Evolutionary conservation across 2,888 invertebrate species (phyloP).

Genomic region (Lamproptera curius): DNA sequence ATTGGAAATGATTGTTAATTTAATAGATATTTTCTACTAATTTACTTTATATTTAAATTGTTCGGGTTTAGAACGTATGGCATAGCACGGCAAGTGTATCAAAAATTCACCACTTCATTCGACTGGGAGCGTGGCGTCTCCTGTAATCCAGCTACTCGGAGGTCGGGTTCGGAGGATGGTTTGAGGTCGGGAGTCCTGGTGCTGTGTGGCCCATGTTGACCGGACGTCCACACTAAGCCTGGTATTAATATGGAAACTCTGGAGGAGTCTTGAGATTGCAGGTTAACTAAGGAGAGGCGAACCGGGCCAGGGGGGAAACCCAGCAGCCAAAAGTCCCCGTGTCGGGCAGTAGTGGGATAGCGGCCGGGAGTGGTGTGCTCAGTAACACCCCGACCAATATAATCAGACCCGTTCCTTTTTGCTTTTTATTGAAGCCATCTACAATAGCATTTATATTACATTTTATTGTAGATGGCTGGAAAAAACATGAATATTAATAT

Average conservation of each 20-base stretch:
- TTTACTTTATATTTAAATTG: too few species aligned
- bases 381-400: too few species aligned
- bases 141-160: constrained; percentile 99
- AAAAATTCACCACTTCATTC: too few species aligned
- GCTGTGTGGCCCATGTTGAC: constrained; percentile 79
- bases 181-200: constrained; percentile 87
- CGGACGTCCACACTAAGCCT: constrained; percentile 97
- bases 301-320: constrained; percentile 99
- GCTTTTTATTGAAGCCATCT: too few species aligned
- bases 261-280: constrained; percentile 85
- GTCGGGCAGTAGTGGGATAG: constrained; percentile 99
- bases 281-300: constrained; percentile 97
- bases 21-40: too few species aligned
- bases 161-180: constrained; percentile 93
- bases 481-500: too few species aligned
- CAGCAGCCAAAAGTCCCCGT: constrained; percentile 99
- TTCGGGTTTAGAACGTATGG: too few species aligned
- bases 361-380: constrained; percentile 98
- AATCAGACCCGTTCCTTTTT: too few species aligned
- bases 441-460: too few species aligned
- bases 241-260: constrained; percentile 96
- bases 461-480: too few species aligned
- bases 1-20: too few species aligned
- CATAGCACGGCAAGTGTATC: too few species aligned
- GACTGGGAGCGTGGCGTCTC: constrained; percentile 98